Conservation (phyloP, 92 coral and sea anemone genomes). For the Pocillopora meandrina region DNA sequence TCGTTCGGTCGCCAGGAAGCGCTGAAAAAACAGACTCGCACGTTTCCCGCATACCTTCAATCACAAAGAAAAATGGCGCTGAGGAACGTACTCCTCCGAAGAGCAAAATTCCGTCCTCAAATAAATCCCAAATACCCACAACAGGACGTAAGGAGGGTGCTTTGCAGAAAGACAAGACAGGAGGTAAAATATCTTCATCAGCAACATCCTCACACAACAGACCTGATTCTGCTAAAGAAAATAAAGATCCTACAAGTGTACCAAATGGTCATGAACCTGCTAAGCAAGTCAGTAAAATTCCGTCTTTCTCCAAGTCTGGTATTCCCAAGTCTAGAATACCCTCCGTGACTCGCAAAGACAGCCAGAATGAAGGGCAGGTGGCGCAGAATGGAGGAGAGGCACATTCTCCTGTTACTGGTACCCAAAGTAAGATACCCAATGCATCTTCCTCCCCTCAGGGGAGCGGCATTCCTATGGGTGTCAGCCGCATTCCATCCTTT, state of each 20-base stretch:
- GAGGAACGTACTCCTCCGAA: conserved; percentile 68
- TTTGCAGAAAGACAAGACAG: conserved; percentile 48
- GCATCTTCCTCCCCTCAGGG: conserved; percentile 34
- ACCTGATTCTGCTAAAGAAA: conserved; percentile 86
- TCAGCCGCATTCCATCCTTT: conserved; percentile 69
- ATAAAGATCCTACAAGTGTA: conserved; percentile 67
- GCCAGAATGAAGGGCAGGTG: conserved; percentile 32
- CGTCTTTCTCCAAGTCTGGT: conserved; percentile 67
- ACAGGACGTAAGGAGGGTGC: conserved; percentile 52
- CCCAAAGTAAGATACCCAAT: conserved; percentile 39
- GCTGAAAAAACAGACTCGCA: conserved; percentile 48
- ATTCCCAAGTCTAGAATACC: conserved; percentile 64
- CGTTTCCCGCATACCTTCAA: conserved; percentile 74
- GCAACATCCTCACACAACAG: conserved; percentile 38
- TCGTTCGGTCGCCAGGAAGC: conserved; percentile 53
- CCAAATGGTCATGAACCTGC: conserved; percentile 48
- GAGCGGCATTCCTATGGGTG: conserved; percentile 50
- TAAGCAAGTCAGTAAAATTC: conserved; percentile 71
- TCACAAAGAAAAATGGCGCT: conserved; percentile 40
- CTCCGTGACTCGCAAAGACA: conserved; percentile 53
- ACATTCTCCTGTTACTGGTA: conserved; percentile 8
- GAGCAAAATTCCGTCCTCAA: conserved; percentile 82
- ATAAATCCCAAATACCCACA: conserved; percentile 72
- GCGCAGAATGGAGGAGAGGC: conserved; percentile 22
- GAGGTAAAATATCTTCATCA: conserved; percentile 60